Evolutionary conservation across 1,140 invertebrate species (phyloP), one percentile per base, ranked within the genome.

Genomic region (Euwallacea similis): DNA sequence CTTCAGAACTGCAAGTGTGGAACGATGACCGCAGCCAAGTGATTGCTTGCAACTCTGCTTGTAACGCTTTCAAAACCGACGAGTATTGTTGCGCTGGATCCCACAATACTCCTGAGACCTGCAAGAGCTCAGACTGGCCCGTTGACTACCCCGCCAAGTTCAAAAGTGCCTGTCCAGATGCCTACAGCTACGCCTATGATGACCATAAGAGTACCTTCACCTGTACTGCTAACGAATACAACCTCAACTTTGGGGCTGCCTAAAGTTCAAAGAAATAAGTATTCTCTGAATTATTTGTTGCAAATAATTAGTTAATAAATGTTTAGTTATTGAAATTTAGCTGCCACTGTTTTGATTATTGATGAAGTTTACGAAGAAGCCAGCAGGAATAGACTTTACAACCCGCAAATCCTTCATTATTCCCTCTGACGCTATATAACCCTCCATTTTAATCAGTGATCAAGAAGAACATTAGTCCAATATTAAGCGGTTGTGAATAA

Each of bases 41-140:
- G 11, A 81, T 86, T 42, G 84, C 76, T 42, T 86, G 85, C 71
- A 84, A 83, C 69, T 83, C 82, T 62, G 84, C 83, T 7, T 85
- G 84, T 75, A 62, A 79, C 15, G 78, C 77, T 9, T 84, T 82
- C 70, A 77, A 82, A 56, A 81, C 79, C 8, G 82, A 83, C 60
- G 66, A 83, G 50, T 86, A 85, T 75, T 75, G 81, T 67, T 74
- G 83, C 77, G 76, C 63, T 78, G 83, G 77, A 60, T 76, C 62
- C 60, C 74, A 76, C 42, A 59, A 47, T 13, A 77, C 67, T 15
- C 82, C 84, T 7, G 74, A 81, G 15, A 84, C 80, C 10, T 85
- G 84, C 74, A 76, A 76, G 42, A 73, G 76, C 46, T 74, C 67
- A 9, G 69, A 73, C 55, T 84, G 83, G 78, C 78, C 82, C 7